These are phyloP conservation scores for Pristionchus mayeri DNA, from an alignment of 2,888 invertebrate species.

Conservation along the genomic window DNA sequence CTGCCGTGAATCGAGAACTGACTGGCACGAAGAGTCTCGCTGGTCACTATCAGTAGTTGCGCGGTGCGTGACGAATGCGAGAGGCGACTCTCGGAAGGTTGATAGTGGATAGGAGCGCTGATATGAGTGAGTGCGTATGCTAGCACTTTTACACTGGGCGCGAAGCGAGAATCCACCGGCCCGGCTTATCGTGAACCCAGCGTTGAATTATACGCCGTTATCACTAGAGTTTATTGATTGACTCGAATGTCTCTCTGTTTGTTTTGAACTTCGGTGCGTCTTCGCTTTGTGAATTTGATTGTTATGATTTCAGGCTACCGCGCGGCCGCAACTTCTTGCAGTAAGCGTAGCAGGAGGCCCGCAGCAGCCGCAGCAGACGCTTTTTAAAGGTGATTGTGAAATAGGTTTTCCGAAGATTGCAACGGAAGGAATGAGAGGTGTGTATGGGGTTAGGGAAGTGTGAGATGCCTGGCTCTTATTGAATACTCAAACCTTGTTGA, in stretches of 20 bases:
- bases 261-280: not conserved
- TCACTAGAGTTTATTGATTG: conserved; percentile 35
- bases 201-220: not conserved
- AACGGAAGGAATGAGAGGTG: no score
- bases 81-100: not conserved
- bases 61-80: not conserved
- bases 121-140: conserved; percentile 10
- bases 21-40: not conserved
- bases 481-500: no score
- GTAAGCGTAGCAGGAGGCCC: not conserved
- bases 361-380: not conserved
- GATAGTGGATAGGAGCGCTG: conserved; percentile 7
- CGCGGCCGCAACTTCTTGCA: not conserved
- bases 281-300: not conserved
- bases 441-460: no score
- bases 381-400: conserved; percentile 21
- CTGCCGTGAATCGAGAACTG: not conserved
- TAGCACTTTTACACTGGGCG: conserved; percentile 13
- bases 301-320: not conserved
- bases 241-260: no score
- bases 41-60: conserved; percentile 12
- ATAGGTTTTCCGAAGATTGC: no score
- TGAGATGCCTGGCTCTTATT: no score
- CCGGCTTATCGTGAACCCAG: conserved; percentile 8
- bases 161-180: conserved; percentile 4